Evolutionary conservation across 2,888 invertebrate species (phyloP).

Genomic region (Yponomeuta evonymella): DNA sequence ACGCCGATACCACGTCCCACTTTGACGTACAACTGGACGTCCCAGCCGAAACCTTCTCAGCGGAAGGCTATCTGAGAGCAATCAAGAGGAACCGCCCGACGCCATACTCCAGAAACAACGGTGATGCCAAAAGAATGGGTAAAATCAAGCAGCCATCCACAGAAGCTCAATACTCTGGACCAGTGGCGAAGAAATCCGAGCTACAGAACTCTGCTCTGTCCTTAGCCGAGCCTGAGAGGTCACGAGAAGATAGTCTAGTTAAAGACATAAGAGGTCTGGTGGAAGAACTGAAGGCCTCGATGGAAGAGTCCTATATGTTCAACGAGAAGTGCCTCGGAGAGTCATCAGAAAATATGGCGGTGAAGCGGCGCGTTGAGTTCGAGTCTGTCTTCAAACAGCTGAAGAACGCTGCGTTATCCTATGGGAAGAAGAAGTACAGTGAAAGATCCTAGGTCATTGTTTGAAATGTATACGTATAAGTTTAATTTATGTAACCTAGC

Average conservation of each 20-base stretch:
- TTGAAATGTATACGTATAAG: not conserved
- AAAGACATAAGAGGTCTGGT: conserved; percentile 10
- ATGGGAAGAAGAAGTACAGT: conserved; percentile 1
- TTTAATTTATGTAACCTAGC: conserved; percentile 2
- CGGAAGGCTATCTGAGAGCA: conserved; percentile 41
- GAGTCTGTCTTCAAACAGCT: conserved; percentile 8
- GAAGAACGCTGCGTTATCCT: conserved; percentile 5
- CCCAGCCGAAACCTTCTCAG: conserved; percentile 44
- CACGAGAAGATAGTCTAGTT: not conserved
- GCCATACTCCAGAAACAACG: conserved; percentile 32
- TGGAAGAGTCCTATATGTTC: not conserved
- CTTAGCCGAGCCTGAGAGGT: not conserved
- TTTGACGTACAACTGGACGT: conserved; percentile 37
- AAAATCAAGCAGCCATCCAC: not conserved
- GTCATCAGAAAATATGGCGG: not conserved
- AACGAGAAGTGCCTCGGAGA: not conserved
- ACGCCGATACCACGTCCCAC: conserved; percentile 27
- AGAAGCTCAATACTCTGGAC: not conserved
- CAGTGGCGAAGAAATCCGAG: not conserved
- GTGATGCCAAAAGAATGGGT: conserved; percentile 6
- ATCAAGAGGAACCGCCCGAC: conserved; percentile 31
- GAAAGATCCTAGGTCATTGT: not conserved
- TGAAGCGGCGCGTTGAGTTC: not conserved
- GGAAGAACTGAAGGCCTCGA: not conserved
- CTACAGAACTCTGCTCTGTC: not conserved